These are phyloP conservation scores for Pachymerium ferrugineum DNA, from an alignment of 2,888 invertebrate species.

Conservation along the genomic window DNA sequence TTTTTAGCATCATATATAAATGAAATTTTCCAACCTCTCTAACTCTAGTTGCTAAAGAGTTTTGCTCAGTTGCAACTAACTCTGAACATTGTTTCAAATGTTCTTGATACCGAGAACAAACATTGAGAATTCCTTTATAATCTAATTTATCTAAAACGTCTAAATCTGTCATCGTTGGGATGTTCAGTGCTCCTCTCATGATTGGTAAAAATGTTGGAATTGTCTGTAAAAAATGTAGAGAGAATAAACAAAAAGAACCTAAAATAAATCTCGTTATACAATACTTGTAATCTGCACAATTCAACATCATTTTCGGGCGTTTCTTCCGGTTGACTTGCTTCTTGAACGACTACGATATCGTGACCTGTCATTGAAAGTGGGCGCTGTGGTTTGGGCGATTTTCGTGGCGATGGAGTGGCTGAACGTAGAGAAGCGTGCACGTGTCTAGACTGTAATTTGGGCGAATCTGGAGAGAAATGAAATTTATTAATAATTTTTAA, in stretches of 20 bases:
- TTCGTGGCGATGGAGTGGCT: constrained; percentile 38
- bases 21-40: constrained; percentile 59
- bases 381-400: constrained; percentile 39
- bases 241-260: background rate
- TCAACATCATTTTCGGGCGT: constrained; percentile 69
- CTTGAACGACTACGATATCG: constrained; percentile 68
- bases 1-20: background rate
- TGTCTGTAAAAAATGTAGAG: constrained; percentile 51
- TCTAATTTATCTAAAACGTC: constrained; percentile 76
- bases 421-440: constrained; percentile 40
- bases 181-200: constrained; percentile 77
- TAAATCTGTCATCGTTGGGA: constrained; percentile 73
- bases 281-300: constrained; percentile 61
- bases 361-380: constrained; percentile 51
- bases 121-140: constrained; percentile 62
- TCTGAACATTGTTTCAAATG: constrained; percentile 78
- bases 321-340: constrained; percentile 60
- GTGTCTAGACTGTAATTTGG: constrained; percentile 56
- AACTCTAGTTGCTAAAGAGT: constrained; percentile 64
- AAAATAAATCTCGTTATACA: background rate
- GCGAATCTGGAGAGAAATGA: constrained; percentile 60
- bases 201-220: constrained; percentile 91
- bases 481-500: background rate
- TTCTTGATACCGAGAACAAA: constrained; percentile 75
- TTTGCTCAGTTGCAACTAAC: constrained; percentile 73